A percentile compares a stretch with the other conserved stretches of the same genome.
These are phyloP conservation scores for Lophotis ruficrista DNA, from an alignment of 2,113 vertebrate genomes.

Conservation along the genomic window DNA sequence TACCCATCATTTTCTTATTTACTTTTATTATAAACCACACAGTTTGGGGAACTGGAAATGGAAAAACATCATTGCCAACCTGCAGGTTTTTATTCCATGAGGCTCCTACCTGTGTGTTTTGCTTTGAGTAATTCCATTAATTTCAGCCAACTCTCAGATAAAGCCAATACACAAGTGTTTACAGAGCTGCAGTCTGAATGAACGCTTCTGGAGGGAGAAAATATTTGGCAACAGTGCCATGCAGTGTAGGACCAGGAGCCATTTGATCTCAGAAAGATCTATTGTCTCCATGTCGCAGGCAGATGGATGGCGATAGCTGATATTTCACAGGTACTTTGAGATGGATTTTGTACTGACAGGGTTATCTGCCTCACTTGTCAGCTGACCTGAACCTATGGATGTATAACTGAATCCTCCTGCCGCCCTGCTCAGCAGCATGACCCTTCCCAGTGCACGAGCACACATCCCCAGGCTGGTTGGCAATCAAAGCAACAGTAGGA, in stretches of 20 bases:
- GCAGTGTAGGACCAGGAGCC: rapidly evolving
- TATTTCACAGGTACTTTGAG: neutral
- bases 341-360: neutral
- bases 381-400: neutral
- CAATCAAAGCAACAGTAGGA: neutral
- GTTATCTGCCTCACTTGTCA: neutral
- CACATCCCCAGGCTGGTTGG: neutral
- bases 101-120: neutral
- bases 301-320: neutral
- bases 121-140: neutral
- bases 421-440: neutral
- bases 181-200: neutral
- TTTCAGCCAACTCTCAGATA: neutral
- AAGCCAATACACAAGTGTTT: rapidly evolving
- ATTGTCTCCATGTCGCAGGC: rapidly evolving
- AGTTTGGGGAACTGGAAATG: neutral
- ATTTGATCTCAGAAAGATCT: no score
- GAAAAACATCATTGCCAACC: neutral
- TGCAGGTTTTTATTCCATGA: neutral
- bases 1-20: neutral
- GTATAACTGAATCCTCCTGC: neutral
- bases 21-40: neutral
- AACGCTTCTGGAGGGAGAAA: neutral
- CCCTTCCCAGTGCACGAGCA: neutral
- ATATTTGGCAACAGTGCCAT: neutral